Evolutionary conservation across 2,113 vertebrate genomes (phyloP).

Genomic region (Mesocricetus auratus): DNA sequence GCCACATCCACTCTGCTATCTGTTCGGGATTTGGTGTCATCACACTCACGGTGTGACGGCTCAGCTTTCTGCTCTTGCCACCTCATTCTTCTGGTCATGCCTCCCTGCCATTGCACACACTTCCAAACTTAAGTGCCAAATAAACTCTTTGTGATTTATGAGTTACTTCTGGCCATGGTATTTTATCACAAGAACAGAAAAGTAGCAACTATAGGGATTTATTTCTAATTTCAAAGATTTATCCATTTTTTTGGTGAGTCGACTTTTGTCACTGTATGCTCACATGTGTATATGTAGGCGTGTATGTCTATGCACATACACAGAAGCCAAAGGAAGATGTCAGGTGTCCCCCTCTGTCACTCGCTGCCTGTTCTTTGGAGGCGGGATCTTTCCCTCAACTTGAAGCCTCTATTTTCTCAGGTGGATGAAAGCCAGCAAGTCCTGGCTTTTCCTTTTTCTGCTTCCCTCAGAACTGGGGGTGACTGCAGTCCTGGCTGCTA

Average conservation of each 20-base stretch:
- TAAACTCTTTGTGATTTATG: neutral
- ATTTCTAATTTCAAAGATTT: neutral
- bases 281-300: neutral
- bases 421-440: neutral
- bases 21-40: neutral
- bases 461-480: neutral
- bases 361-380: neutral
- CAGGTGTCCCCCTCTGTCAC: neutral
- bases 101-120: neutral
- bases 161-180: neutral
- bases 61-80: neutral
- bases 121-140: neutral
- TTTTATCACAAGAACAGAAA: neutral
- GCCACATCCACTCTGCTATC: neutral
- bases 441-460: neutral
- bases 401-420: neutral
- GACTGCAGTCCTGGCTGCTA: neutral
- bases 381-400: neutral
- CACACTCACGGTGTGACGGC: neutral
- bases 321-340: neutral
- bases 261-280: neutral
- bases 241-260: neutral
- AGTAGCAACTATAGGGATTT: neutral
- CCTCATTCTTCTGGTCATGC: neutral
- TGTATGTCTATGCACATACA: neutral